Evolutionary conservation across 2,113 vertebrate genomes (phyloP).

Genomic region (Carassius auratus): DNA sequence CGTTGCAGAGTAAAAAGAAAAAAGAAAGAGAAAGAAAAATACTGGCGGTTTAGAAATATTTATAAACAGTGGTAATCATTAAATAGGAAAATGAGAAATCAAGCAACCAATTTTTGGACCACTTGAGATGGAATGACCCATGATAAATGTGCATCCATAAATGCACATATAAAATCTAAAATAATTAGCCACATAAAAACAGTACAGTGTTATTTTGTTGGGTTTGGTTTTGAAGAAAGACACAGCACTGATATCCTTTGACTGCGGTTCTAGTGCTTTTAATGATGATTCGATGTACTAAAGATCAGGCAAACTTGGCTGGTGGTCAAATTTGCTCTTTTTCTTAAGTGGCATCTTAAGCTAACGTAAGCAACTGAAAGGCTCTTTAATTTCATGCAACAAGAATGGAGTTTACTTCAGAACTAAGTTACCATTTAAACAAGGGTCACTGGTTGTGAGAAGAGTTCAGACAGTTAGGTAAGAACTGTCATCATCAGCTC

Average conservation of each 20-base stretch:
- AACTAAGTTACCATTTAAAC: background rate
- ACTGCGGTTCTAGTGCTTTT: background rate
- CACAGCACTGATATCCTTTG: background rate
- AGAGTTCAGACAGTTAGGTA: slow-evolving; percentile 1
- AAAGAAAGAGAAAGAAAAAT: no score
- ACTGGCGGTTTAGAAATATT: no score
- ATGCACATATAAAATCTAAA: background rate
- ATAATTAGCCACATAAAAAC: background rate
- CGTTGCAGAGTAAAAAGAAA: no score
- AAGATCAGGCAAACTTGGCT: background rate
- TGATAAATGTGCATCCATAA: background rate
- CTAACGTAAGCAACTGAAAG: background rate
- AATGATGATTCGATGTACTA: background rate
- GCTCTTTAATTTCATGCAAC: slow-evolving; percentile 9
- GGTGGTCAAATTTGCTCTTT: background rate
- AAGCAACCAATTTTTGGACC: background rate
- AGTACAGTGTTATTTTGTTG: background rate
- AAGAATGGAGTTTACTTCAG: background rate
- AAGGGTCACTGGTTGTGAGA: background rate
- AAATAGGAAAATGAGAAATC: no score
- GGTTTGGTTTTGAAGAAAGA: background rate
- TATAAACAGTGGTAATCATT: no score
- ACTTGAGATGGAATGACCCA: background rate
- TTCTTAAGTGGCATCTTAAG: slow-evolving; percentile 5
- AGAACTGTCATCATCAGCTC: background rate